Evolutionary conservation across 2,888 invertebrate species (phyloP).

Genomic region (Thera obeliscata): DNA sequence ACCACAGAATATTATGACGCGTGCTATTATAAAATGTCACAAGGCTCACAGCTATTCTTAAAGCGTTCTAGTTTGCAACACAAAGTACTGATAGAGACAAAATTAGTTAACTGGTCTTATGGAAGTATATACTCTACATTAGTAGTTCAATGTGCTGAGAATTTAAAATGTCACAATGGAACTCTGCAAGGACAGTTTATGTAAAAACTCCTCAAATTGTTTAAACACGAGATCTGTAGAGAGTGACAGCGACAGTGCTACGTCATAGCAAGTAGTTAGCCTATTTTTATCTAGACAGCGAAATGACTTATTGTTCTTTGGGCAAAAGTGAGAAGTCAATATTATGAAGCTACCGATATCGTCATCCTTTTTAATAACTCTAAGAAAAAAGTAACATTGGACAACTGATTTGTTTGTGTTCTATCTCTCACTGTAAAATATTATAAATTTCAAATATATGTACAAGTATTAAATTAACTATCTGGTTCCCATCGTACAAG

Average conservation of each 20-base stretch:
- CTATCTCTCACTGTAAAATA: too few species aligned
- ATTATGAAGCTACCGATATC: too few species aligned
- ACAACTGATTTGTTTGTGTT: too few species aligned
- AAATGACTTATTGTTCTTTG: background rate
- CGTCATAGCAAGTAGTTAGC: background rate
- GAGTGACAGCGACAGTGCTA: background rate
- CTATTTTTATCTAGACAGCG: background rate
- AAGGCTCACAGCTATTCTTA: background rate
- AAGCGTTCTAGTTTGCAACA: background rate
- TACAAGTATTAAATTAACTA: too few species aligned
- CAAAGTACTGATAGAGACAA: background rate
- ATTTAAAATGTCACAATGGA: background rate
- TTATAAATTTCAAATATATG: too few species aligned
- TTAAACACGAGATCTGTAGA: background rate
- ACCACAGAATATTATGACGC: conserved; percentile 18
- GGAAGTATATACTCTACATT: background rate
- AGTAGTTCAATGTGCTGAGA: background rate
- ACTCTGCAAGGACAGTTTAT: background rate
- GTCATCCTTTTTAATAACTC: too few species aligned
- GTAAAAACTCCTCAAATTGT: background rate
- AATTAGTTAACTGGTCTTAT: background rate
- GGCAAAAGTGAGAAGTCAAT: too few species aligned
- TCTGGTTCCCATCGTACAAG: too few species aligned
- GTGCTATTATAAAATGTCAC: conserved; percentile 11
- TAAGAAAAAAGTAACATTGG: too few species aligned